These are phyloP conservation scores for Myrmecophaga tridactyla DNA, from an alignment of 2,113 vertebrate genomes.

Conservation along the genomic window DNA sequence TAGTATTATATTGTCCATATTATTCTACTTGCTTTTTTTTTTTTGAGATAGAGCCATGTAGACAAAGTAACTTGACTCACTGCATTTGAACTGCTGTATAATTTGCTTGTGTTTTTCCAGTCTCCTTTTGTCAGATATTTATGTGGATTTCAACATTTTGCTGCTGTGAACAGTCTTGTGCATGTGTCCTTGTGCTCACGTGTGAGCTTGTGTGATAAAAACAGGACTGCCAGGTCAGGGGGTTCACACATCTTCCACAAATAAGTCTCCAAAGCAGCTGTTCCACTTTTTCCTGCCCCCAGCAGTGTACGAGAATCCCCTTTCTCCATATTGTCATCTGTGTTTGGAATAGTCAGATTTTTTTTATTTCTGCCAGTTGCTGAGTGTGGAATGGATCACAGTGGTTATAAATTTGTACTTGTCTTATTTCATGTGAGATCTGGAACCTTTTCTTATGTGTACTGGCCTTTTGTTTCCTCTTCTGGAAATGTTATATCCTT, in stretches of 20 bases:
- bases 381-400: background rate
- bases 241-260: background rate
- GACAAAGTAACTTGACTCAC: background rate
- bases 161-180: background rate
- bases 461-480: background rate
- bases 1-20: background rate
- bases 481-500: background rate
- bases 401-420: background rate
- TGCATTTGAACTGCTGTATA: background rate
- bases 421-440: background rate
- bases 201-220: background rate
- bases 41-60: background rate
- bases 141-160: too few species aligned
- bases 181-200: background rate
- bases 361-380: background rate
- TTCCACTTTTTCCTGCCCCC: background rate
- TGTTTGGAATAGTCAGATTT: background rate
- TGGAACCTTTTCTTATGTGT: background rate
- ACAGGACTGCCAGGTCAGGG: background rate
- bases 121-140: background rate
- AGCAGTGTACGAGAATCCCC: background rate
- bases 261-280: background rate
- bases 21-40: background rate
- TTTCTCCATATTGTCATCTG: background rate
- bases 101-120: background rate